A percentile compares a stretch with the other conserved stretches of the same genome.
Evolutionary conservation across 1,140 invertebrate genomes (phyloP).

Genomic region (Panagrolaimus sp.): DNA sequence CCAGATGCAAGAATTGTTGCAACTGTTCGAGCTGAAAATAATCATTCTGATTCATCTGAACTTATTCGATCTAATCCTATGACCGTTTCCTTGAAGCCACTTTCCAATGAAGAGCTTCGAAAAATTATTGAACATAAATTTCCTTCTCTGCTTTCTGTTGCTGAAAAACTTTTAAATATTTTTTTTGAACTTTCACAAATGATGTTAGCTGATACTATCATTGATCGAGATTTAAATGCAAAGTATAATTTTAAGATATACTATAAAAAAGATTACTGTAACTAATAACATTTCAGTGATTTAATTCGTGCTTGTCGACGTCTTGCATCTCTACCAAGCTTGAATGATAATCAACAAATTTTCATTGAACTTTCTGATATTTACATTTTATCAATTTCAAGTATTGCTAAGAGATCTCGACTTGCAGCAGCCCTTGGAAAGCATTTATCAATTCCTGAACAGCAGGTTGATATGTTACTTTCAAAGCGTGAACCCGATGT

Average conservation of each 20-base stretch:
- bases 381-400: conserved; percentile 34
- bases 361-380: conserved; percentile 43
- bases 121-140: conserved; percentile 6
- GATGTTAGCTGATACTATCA: not conserved
- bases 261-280: conserved; percentile 14
- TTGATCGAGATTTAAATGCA: conserved; percentile 23
- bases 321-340: conserved; percentile 15
- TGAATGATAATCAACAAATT: conserved; percentile 27
- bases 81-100: not conserved
- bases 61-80: conserved; percentile 4
- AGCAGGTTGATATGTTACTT: conserved; percentile 29
- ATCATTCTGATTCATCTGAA: not conserved
- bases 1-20: conserved; percentile 26
- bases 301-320: conserved; percentile 38
- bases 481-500: conserved; percentile 25
- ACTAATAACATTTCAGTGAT: conserved; percentile 34
- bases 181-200: conserved; percentile 19
- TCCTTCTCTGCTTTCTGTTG: conserved; percentile 23
- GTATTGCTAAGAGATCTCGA: not conserved
- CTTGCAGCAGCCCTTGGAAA: conserved; percentile 21
- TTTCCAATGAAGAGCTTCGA: not conserved
- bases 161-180: conserved; percentile 22
- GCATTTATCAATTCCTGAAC: conserved; percentile 18
- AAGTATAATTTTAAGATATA: conserved; percentile 22
- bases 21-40: conserved; percentile 19